A percentile compares a stretch with the other conserved stretches of the same genome.
Evolutionary conservation across 2,888 invertebrate genomes (phyloP).

Genomic region (Pyrochroa serraticornis): DNA sequence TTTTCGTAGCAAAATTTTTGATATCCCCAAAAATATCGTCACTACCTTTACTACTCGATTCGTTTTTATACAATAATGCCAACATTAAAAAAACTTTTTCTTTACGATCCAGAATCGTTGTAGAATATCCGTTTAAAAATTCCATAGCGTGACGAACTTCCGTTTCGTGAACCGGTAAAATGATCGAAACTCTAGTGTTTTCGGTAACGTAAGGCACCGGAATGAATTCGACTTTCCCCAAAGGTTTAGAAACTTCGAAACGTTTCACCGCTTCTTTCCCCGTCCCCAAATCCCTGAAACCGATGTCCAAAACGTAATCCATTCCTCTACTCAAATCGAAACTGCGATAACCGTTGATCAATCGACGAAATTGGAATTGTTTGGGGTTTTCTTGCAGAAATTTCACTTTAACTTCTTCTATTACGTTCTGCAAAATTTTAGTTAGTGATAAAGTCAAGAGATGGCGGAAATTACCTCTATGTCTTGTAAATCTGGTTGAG

Average conservation of each 20-base stretch:
- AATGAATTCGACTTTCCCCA: conserved; percentile 87
- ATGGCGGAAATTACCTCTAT: conserved; percentile 63
- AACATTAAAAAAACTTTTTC: conserved; percentile 80
- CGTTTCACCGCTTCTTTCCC: conserved; percentile 62
- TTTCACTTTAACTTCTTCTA: conserved; percentile 58
- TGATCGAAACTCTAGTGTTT: conserved; percentile 78
- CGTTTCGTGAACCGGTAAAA: conserved; percentile 71
- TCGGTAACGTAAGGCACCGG: conserved; percentile 96
- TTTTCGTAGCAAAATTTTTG: conserved; percentile 67
- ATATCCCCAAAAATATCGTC: conserved; percentile 56
- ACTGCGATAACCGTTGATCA: conserved; percentile 75
- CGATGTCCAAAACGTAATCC: conserved; percentile 82
- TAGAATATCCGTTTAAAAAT: conserved; percentile 76
- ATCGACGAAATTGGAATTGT: conserved; percentile 61
- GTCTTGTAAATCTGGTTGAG: conserved; percentile 71
- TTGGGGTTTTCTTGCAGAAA: conserved; percentile 60
- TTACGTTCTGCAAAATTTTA: conserved; percentile 44
- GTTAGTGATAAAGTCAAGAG: too few species aligned
- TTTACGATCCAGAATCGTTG: conserved; percentile 67
- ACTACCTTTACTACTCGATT: conserved; percentile 65
- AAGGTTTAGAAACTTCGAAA: conserved; percentile 80
- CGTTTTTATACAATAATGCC: conserved; percentile 71
- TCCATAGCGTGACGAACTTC: conserved; percentile 64
- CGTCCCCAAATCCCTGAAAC: conserved; percentile 60
- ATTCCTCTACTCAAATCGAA: conserved; percentile 86